phyloP scores from a whole-genome alignment of 2,888 invertebrate species.

The Molorchus minor region DNA sequence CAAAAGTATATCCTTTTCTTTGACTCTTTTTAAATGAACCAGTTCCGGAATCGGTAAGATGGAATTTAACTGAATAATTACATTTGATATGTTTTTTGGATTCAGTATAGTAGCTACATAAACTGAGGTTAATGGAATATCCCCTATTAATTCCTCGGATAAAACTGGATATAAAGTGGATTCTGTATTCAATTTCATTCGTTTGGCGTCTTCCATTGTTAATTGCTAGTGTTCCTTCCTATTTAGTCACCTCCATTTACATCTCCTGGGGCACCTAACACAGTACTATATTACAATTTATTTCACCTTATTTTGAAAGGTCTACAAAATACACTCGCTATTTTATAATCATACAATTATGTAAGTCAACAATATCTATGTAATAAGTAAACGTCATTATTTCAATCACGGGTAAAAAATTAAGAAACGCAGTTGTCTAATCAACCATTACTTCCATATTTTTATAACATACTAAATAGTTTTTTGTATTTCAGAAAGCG shows the following conservation, averaged over 20 bases:
- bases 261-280: slow-evolving; percentile 17
- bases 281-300: slow-evolving; percentile 16
- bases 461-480: no score
- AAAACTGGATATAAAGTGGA: slow-evolving; percentile 44
- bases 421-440: no score
- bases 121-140: slow-evolving; percentile 64
- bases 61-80: slow-evolving; percentile 69
- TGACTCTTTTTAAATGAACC: slow-evolving; percentile 78
- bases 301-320: neutral
- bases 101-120: slow-evolving; percentile 71
- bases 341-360: no score
- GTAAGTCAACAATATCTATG: no score
- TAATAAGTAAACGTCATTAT: no score
- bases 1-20: slow-evolving; percentile 69
- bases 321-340: neutral
- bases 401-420: no score
- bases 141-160: slow-evolving; percentile 44
- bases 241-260: neutral
- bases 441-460: no score
- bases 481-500: no score
- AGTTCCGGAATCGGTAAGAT: slow-evolving; percentile 70
- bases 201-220: slow-evolving; percentile 44
- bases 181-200: slow-evolving; percentile 46
- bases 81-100: slow-evolving; percentile 70
- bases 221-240: neutral